Percentiles rank a stretch among this genome's conserved stretches.
These are phyloP conservation scores for Tinamus guttatus DNA, from an alignment of 2,113 vertebrate genomes.

Conservation along the genomic window DNA sequence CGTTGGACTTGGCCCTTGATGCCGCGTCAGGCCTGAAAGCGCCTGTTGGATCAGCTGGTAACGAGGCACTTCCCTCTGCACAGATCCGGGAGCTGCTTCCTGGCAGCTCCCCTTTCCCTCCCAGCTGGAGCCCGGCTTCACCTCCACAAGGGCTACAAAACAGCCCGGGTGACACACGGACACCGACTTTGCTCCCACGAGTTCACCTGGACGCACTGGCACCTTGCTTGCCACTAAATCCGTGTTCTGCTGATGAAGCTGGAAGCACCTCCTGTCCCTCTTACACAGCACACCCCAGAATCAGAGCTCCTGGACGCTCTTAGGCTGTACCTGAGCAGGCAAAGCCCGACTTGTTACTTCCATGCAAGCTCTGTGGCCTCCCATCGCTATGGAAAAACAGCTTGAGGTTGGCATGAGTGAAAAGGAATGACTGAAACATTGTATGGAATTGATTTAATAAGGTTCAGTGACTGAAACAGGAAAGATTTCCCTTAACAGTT, in stretches of 20 bases:
- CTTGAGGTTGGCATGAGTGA: background rate
- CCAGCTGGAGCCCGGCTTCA: background rate
- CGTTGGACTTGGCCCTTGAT: background rate
- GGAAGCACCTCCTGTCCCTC: background rate
- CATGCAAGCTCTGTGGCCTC: background rate
- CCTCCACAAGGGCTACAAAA: background rate
- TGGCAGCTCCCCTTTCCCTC: background rate
- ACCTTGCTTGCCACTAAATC: background rate
- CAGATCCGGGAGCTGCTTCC: slow-evolving; percentile 1
- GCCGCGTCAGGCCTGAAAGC: background rate
- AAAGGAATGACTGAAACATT: slow-evolving; percentile 21
- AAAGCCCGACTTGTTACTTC: background rate
- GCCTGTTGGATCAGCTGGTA: slow-evolving; percentile 34
- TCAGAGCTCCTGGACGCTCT: background rate
- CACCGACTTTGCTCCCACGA: background rate
- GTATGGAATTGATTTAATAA: slow-evolving; percentile 48
- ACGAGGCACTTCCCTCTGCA: slow-evolving; percentile 37
- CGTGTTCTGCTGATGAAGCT: background rate
- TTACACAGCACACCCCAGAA: background rate
- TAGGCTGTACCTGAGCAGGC: rapidly evolving
- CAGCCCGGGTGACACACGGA: background rate
- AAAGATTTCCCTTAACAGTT: slow-evolving; percentile 45
- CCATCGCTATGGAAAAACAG: background rate
- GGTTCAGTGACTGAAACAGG: slow-evolving; percentile 34
- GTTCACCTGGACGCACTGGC: background rate